phyloP scores from a whole-genome alignment of 2,113 vertebrate species.

The Podocnemis expansa region DNA sequence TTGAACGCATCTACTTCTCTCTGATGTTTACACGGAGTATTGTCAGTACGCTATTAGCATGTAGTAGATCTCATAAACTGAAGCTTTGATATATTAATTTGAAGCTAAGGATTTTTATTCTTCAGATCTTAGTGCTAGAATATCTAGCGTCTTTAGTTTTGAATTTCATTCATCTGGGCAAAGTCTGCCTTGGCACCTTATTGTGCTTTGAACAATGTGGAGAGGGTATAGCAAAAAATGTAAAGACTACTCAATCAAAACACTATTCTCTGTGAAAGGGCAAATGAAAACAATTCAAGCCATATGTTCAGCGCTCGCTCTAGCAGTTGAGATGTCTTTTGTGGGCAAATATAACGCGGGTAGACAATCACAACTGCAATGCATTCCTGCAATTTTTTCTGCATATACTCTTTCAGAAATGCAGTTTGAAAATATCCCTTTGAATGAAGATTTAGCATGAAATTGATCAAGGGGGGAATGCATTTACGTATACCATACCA shows the following conservation, averaged over 20 bases:
- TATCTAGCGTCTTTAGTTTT: neutral
- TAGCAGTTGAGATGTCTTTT: rapidly evolving
- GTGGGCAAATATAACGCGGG: rapidly evolving
- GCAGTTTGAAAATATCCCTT: neutral
- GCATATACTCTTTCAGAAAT: neutral
- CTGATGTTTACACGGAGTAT: neutral
- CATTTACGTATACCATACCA: neutral
- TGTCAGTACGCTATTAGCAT: too few species aligned
- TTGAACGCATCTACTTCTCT: neutral
- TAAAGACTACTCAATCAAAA: neutral
- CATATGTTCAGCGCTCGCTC: too few species aligned
- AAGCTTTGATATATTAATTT: neutral
- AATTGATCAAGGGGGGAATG: neutral
- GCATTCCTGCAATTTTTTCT: neutral
- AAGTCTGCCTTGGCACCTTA: neutral
- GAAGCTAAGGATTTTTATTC: neutral
- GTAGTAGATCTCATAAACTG: neutral
- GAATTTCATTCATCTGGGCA: neutral
- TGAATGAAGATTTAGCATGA: neutral
- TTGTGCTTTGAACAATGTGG: neutral
- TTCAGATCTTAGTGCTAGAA: neutral
- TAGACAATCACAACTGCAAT: rapidly evolving
- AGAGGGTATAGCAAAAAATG: neutral
- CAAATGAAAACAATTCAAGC: too few species aligned
- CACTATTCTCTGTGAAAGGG: neutral